Conservation (phyloP, 2,113 vertebrate genomes). For the Tinamus guttatus region DNA sequence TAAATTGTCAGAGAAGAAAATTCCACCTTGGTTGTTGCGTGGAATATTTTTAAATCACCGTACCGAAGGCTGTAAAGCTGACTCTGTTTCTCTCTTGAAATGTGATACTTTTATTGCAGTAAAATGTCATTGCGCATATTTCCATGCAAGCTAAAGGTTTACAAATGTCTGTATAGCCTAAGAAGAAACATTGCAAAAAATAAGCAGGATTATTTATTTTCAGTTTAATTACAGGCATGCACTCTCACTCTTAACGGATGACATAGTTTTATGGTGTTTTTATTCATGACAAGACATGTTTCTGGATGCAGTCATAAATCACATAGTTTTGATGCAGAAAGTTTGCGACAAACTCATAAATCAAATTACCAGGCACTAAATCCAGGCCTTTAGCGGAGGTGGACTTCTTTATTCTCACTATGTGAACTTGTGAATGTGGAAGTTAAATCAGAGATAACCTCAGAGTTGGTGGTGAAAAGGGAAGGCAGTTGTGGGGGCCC, state of each 20-base stretch:
- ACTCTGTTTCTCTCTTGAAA: neutral
- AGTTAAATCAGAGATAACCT: neutral
- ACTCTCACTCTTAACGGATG: neutral
- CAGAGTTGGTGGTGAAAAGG: neutral
- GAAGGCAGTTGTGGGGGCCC: neutral
- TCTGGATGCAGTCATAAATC: neutral
- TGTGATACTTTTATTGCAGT: neutral
- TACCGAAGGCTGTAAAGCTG: neutral
- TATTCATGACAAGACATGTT: neutral
- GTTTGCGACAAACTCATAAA: neutral
- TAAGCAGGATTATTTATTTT: neutral
- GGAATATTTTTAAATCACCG: neutral
- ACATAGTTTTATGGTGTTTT: neutral
- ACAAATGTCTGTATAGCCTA: neutral
- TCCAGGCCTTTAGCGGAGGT: neutral
- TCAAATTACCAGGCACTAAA: neutral
- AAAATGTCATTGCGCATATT: fast-evolving
- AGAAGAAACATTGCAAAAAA: neutral
- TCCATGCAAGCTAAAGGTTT: neutral
- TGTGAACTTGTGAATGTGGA: neutral
- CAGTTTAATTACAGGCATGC: neutral
- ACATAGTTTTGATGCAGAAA: neutral
- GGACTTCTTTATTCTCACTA: neutral
- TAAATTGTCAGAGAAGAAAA: neutral
- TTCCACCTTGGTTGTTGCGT: neutral